Evolutionary conservation across 2,888 invertebrate species (phyloP), one percentile per base, ranked within the genome.

Genomic region (Netelia fuscicornis): DNA sequence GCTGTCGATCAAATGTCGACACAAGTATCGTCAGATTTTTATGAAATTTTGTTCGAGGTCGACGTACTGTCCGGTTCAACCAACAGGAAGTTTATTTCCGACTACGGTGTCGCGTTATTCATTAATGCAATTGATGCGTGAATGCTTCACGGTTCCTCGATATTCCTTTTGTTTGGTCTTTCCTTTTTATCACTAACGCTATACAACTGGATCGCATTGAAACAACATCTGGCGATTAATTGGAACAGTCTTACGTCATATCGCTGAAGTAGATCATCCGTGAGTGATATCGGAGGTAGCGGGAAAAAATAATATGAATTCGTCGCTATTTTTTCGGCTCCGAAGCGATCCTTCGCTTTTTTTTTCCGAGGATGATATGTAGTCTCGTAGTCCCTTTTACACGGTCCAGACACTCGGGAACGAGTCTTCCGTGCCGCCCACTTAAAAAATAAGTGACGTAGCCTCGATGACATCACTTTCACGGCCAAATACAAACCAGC

Each of bases 401-500:
- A 23, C 17, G 37, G 76, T 67, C 58, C 44, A 58, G n/a, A 58
- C 56, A 11, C 17, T 58, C 44, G 67, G 11, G 42, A 20, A 25
- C 9, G 20, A n/a, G 52, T 42, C 30, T 68, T 60, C 68, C 71
- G 54, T 11, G 23, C 64, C 48, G 17, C 79, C 44, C 64, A 71
- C 78, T 65, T 56, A 25, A 56, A 56, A 65, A 42, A 52, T 13
- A 48, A 48, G 71, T 79, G 80, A 80, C 80, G 72, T 58, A 80
- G 80, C 13, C 1, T 37, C 62, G 65, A 83, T 85, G 85, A 85
- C 85, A 85, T 85, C 85, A 85, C 52, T 85, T 80, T 83, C 80
- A 85, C 72, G 80, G 85, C 62, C 85, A 72, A 77, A 75, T 75
- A 79, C 68, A 62, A 11, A 17, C 42, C 62, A 20, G 56, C 54